Evolutionary conservation across 2,888 invertebrate species (phyloP).

Genomic region (Tenodera sinensis): DNA sequence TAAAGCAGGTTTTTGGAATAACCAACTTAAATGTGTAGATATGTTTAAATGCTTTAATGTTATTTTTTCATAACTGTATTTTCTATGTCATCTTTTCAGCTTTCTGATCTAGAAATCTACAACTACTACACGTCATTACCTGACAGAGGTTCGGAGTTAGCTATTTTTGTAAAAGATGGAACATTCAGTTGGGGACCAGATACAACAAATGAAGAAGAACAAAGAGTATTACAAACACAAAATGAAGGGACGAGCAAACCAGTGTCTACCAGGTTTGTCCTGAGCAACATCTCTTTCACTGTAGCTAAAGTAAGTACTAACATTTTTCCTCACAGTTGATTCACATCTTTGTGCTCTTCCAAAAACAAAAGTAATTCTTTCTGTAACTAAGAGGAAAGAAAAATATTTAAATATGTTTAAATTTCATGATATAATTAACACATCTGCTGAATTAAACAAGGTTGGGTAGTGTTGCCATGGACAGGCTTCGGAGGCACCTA

Average conservation of each 20-base stretch:
- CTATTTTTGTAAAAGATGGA: slow-evolving; percentile 57
- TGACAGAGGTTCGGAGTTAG: slow-evolving; percentile 44
- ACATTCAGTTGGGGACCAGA: slow-evolving; percentile 57
- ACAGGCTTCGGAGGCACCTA: no score
- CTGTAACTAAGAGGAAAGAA: no score
- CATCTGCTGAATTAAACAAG: no score
- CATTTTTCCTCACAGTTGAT: background rate
- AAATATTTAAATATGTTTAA: no score
- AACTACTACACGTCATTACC: slow-evolving; percentile 42
- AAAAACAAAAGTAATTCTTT: no score
- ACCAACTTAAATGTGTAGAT: no score
- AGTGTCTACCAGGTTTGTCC: slow-evolving; percentile 24
- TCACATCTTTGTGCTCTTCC: background rate
- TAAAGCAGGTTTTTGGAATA: no score
- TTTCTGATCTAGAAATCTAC: slow-evolving; percentile 41
- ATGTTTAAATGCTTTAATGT: no score
- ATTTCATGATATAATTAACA: no score
- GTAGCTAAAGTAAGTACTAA: slow-evolving; percentile 41
- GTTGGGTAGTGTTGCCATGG: no score
- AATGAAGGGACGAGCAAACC: slow-evolving; percentile 39
- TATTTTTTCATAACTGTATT: no score
- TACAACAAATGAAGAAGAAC: slow-evolving; percentile 42
- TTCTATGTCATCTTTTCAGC: slow-evolving; percentile 27
- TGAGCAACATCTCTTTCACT: slow-evolving; percentile 43
- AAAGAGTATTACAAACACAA: slow-evolving; percentile 42